These are phyloP conservation scores for Anguilla megastoma DNA, from an alignment of 2,797 vertebrate genomes.

Conservation along the genomic window DNA sequence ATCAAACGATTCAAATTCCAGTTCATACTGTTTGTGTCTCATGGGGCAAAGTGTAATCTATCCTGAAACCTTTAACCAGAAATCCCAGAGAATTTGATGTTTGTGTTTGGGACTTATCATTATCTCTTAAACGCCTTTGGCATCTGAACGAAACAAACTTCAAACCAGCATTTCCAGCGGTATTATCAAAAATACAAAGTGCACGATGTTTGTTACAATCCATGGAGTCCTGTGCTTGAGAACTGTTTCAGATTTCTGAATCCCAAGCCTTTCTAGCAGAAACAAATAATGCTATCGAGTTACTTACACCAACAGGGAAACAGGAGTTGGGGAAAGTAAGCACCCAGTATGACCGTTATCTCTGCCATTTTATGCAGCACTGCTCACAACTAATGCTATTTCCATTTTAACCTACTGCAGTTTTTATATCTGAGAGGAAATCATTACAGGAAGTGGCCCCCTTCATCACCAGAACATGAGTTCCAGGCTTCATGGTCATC, in stretches of 20 bases:
- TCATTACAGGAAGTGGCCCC: not conserved
- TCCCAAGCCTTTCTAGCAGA: not conserved
- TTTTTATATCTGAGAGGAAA: not conserved
- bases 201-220: constrained; percentile 39
- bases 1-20: not conserved
- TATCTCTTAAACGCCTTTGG: constrained; percentile 33
- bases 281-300: not conserved
- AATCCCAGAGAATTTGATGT: not conserved
- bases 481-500: not conserved
- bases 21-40: not conserved
- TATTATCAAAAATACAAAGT: constrained; percentile 34
- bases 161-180: constrained; percentile 44
- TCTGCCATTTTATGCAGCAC: not conserved
- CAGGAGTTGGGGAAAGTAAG: not conserved
- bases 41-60: not conserved
- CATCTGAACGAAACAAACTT: constrained; percentile 25
- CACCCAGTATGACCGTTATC: not conserved
- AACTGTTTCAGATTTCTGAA: constrained; percentile 1
- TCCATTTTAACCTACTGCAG: not conserved
- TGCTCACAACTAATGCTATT: not conserved
- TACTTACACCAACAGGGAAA: not conserved
- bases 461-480: not conserved
- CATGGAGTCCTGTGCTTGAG: constrained; percentile 13
- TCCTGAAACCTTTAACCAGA: constrained; percentile 22
- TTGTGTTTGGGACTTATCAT: constrained; percentile 35